Percentiles rank a stretch among this genome's conserved stretches.
These are phyloP conservation scores for Pachyramphus minor DNA, from an alignment of 2,113 vertebrate species.

Conservation along the genomic window DNA sequence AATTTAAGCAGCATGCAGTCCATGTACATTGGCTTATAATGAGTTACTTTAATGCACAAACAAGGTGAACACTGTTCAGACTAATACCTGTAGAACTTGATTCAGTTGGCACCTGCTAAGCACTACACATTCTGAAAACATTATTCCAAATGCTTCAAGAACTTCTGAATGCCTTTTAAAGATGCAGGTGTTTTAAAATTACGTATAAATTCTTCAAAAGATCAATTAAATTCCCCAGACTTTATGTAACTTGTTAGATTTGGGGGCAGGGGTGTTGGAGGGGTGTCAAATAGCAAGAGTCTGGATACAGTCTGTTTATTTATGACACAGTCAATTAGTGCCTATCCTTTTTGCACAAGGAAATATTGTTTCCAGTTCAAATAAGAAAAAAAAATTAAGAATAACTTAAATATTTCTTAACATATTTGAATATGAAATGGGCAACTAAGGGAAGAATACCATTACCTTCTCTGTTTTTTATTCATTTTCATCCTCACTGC, in stretches of 20 bases:
- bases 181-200: conserved; percentile 29
- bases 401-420: background rate
- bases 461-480: background rate
- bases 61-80: conserved; percentile 36
- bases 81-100: conserved; percentile 10
- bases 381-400: background rate
- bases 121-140: background rate
- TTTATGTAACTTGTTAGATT: background rate
- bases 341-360: background rate
- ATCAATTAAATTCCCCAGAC: background rate
- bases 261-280: background rate
- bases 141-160: conserved; percentile 28
- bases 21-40: background rate
- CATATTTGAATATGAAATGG: background rate
- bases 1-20: conserved; percentile 33
- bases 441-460: background rate
- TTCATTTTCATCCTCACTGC: background rate
- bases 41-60: conserved; percentile 30
- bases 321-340: background rate
- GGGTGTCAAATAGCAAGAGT: background rate
- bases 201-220: background rate
- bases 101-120: conserved; percentile 18
- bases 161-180: background rate
- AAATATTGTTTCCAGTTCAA: background rate
- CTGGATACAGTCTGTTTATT: background rate